Evolutionary conservation across 2,888 invertebrate species (phyloP).

Genomic region (Leptopterna dolabrata): DNA sequence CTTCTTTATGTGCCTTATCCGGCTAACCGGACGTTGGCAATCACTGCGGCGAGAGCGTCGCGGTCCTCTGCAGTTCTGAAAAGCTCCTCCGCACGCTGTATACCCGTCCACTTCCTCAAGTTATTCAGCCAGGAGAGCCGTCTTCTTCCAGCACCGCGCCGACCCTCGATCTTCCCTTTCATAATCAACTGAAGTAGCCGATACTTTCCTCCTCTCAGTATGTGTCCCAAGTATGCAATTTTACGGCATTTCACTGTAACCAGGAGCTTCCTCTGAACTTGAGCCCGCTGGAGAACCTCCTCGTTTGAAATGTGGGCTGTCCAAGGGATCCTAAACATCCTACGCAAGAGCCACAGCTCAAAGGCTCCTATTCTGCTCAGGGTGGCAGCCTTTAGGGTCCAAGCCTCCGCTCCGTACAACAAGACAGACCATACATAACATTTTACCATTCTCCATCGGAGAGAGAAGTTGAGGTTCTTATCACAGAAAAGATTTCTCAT

Average conservation of each 20-base stretch:
- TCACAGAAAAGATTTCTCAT: background rate
- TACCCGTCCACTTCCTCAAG: background rate
- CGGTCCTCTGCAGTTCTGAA: conserved; percentile 20
- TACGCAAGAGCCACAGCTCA: background rate
- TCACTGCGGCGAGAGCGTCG: background rate
- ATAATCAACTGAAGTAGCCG: conserved; percentile 3
- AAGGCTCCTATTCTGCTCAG: background rate
- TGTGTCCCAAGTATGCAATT: background rate
- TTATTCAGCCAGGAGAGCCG: background rate
- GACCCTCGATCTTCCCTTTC: conserved; percentile 17
- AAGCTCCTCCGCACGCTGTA: conserved; percentile 13
- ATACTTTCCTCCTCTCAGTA: background rate
- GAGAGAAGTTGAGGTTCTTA: background rate
- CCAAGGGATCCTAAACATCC: conserved; percentile 6
- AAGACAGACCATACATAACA: background rate
- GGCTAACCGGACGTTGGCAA: conserved; percentile 24
- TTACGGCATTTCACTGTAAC: background rate
- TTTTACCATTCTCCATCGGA: background rate
- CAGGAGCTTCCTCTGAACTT: background rate
- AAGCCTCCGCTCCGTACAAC: background rate
- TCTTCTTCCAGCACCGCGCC: background rate
- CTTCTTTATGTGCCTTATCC: background rate
- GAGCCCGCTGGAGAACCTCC: background rate
- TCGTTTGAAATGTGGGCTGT: background rate
- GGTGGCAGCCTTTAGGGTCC: background rate